Conservation (phyloP, 2,888 invertebrate genomes). For the Cantharis rufa region DNA sequence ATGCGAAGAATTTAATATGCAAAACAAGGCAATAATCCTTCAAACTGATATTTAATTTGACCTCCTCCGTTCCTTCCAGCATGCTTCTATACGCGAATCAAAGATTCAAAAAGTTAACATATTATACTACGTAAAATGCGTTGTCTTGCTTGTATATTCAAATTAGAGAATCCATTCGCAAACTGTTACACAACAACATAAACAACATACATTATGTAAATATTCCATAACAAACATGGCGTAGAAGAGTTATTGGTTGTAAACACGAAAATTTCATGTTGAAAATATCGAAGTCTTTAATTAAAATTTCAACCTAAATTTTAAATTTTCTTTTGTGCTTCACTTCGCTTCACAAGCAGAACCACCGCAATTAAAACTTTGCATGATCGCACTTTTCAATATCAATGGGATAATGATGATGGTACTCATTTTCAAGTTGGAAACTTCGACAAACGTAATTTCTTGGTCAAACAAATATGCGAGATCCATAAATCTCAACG, state of each 20-base stretch:
- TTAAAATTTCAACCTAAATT: neutral
- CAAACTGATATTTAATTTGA: neutral
- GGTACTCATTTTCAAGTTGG: neutral
- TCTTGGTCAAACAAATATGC: neutral
- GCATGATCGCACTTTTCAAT: neutral
- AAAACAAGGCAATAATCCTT: neutral
- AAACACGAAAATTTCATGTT: neutral
- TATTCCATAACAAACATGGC: neutral
- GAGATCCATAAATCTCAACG: neutral
- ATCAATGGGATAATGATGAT: neutral
- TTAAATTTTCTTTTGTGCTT: neutral
- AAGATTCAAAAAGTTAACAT: neutral
- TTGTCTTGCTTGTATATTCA: neutral
- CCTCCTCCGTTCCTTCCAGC: neutral
- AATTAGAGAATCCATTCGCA: neutral
- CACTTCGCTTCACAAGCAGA: neutral
- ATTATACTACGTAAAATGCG: neutral
- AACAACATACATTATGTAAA: neutral
- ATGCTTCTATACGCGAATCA: neutral
- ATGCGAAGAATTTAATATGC: neutral
- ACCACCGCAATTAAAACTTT: neutral
- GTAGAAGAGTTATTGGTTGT: neutral
- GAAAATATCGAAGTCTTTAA: neutral
- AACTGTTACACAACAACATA: neutral
- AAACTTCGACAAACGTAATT: neutral